Conservation (phyloP, 2,797 vertebrate genomes). For the Alfaro cultratus region DNA sequence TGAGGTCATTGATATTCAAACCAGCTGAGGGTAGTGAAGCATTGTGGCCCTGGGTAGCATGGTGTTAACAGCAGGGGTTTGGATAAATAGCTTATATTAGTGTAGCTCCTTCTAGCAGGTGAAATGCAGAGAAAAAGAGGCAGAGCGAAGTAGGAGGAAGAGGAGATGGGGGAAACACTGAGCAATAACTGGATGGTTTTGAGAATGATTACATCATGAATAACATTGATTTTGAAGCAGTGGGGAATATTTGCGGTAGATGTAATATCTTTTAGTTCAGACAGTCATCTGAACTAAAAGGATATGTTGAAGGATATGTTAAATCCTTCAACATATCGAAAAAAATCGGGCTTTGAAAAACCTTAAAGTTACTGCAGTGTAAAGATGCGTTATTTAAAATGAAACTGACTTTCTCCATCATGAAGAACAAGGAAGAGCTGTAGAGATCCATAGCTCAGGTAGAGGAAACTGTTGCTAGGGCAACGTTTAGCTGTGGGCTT, state of each 20-base stretch:
- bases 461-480: background rate
- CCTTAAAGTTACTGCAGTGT: background rate
- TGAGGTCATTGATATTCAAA: constrained; percentile 67
- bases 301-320: too few species aligned
- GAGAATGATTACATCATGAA: constrained; percentile 63
- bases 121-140: constrained; percentile 7
- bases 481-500: background rate
- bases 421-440: background rate
- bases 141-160: background rate
- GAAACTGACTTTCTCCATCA: background rate
- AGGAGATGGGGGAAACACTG: constrained; percentile 6
- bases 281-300: too few species aligned
- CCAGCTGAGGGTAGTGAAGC: constrained; percentile 61
- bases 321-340: background rate
- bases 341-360: background rate
- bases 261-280: background rate
- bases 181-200: constrained; percentile 53
- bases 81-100: constrained; percentile 71
- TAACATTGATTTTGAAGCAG: constrained; percentile 4
- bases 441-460: background rate
- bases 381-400: background rate
- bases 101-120: constrained; percentile 38
- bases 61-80: constrained; percentile 62
- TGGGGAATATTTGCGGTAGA: background rate
- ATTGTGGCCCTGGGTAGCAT: constrained; percentile 47